Evolutionary conservation across 2,113 vertebrate genomes (phyloP).

Genomic region (Nipponia nippon): DNA sequence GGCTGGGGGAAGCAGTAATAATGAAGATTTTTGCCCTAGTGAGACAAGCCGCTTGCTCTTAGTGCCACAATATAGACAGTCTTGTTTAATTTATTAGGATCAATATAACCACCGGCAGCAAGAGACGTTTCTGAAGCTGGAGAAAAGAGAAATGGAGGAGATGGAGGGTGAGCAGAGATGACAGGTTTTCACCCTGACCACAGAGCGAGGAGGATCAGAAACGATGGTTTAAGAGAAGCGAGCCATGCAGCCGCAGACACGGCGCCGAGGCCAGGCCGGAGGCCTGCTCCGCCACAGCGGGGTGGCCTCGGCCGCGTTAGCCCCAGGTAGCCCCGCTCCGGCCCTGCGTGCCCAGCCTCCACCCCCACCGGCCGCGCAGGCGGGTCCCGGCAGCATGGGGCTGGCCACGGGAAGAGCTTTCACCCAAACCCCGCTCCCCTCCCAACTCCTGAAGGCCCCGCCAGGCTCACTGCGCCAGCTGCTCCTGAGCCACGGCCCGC

Average conservation of each 20-base stretch:
- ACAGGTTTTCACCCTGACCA: neutral
- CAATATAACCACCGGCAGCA: neutral
- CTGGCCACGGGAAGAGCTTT: neutral
- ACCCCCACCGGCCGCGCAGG: neutral
- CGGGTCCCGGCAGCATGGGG: neutral
- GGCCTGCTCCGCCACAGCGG: neutral
- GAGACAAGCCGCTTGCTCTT: neutral
- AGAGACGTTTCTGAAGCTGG: neutral
- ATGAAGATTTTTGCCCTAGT: neutral
- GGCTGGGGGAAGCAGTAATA: no score
- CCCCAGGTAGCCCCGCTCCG: neutral
- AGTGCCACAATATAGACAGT: neutral
- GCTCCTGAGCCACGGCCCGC: neutral
- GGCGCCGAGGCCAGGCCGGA: neutral
- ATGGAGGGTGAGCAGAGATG: no score
- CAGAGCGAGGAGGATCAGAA: fast-evolving
- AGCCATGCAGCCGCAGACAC: neutral
- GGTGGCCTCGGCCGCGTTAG: no score
- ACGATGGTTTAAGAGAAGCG: fast-evolving
- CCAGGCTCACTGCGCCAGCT: neutral
- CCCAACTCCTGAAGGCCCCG: neutral
- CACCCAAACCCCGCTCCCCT: neutral
- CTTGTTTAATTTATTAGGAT: neutral
- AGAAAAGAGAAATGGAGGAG: neutral
- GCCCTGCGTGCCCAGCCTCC: neutral